These are phyloP conservation scores for Himalopsyche anomala DNA, from an alignment of 2,888 invertebrate genomes.

Conservation along the genomic window DNA sequence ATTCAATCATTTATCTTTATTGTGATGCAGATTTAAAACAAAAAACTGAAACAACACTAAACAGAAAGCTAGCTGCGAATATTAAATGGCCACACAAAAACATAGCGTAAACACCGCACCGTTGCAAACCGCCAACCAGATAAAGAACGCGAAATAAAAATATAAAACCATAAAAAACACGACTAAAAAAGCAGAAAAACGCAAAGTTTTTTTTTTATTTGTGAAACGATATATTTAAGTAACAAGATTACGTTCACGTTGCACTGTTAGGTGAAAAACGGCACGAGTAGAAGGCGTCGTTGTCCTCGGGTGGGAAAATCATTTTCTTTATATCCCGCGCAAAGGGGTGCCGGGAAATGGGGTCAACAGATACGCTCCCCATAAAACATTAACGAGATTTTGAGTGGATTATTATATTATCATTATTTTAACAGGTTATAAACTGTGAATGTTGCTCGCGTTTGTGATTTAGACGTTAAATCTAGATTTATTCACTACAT, in stretches of 20 bases:
- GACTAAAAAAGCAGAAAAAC: neutral
- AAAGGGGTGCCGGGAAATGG: neutral
- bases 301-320: neutral
- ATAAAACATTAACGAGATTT: conserved; percentile 13
- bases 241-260: neutral
- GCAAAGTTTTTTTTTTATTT: conserved; percentile 17
- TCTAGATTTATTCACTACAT: neutral
- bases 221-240: conserved; percentile 9
- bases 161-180: neutral
- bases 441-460: neutral
- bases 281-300: neutral
- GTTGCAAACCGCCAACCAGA: too few species aligned
- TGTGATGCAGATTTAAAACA: too few species aligned
- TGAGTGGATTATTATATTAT: conserved; percentile 9
- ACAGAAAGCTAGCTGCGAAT: too few species aligned
- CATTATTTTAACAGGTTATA: neutral
- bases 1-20: too few species aligned
- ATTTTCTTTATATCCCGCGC: neutral
- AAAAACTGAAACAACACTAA: too few species aligned
- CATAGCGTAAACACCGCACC: too few species aligned
- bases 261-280: conserved; percentile 21
- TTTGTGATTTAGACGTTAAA: neutral
- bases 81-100: too few species aligned
- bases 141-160: neutral
- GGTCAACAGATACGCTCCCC: conserved; percentile 1